phyloP scores from a whole-genome alignment of 2,797 vertebrate genomes.

The Rhinella marina region DNA sequence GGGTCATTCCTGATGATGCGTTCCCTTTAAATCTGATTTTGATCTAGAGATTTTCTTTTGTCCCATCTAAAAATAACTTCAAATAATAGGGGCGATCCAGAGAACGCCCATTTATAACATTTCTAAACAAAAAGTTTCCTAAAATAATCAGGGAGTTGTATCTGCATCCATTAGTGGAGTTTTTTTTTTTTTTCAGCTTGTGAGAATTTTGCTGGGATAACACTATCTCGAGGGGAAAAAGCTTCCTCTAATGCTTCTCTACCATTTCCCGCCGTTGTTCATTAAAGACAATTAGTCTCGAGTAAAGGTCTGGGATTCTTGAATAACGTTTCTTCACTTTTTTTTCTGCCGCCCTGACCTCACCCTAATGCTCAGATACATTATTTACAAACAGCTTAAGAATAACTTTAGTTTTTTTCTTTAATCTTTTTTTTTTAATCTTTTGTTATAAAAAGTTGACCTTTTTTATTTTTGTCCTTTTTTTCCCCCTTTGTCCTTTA shows the following conservation, averaged over 20 bases:
- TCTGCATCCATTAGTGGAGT: constrained; percentile 58
- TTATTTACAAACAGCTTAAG: background rate
- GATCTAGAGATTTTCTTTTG: background rate
- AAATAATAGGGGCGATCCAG: background rate
- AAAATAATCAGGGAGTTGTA: constrained; percentile 74
- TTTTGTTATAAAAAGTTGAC: background rate
- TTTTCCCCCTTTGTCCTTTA: accelerated
- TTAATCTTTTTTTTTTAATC: no score
- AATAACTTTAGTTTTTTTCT: background rate
- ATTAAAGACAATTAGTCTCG: constrained; percentile 39
- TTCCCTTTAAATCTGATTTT: no score
- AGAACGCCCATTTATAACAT: constrained; percentile 57
- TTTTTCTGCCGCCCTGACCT: constrained; percentile 17
- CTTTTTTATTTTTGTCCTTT: background rate
- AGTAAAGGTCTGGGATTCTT: constrained; percentile 31
- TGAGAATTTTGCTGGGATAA: constrained; percentile 66
- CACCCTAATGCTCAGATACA: background rate
- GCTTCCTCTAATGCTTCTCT: constrained; percentile 62
- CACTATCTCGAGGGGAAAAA: constrained; percentile 68
- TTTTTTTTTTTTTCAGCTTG: constrained; percentile 62
- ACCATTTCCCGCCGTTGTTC: constrained; percentile 65
- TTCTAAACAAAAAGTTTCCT: constrained; percentile 67
- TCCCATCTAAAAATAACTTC: constrained; percentile 42
- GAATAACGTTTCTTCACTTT: constrained; percentile 34
- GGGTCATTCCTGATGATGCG: no score